These are phyloP conservation scores for Leucoma salicis DNA, from an alignment of 2,888 invertebrate species.

Conservation along the genomic window DNA sequence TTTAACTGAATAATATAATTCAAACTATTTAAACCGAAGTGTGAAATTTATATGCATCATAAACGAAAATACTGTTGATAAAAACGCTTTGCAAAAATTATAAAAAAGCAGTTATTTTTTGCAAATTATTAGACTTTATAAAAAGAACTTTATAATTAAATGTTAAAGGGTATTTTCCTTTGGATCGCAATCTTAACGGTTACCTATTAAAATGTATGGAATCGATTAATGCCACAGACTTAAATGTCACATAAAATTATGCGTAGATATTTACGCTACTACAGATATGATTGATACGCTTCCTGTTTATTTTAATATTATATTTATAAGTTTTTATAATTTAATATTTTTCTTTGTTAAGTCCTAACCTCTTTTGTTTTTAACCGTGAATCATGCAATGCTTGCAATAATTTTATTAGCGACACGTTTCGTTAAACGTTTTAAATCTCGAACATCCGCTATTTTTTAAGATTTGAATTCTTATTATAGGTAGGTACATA, in stretches of 20 bases:
- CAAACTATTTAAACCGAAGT: too few relatives aligned
- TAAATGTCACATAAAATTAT: constrained; percentile 55
- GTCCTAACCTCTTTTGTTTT: background rate
- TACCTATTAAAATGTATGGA: constrained; percentile 54
- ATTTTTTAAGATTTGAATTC: too few relatives aligned
- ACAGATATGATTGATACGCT: constrained; percentile 38
- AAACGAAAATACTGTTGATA: constrained; percentile 13
- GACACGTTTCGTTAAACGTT: too few relatives aligned
- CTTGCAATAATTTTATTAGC: too few relatives aligned
- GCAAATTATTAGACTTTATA: background rate
- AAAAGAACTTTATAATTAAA: constrained; percentile 3
- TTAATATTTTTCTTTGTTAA: background rate
- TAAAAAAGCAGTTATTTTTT: constrained; percentile 16
- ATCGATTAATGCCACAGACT: constrained; percentile 47
- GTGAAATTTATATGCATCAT: constrained; percentile 12
- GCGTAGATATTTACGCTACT: constrained; percentile 32
- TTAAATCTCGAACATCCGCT: too few relatives aligned
- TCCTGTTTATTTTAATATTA: constrained; percentile 31
- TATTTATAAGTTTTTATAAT: constrained; percentile 5
- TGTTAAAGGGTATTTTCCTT: constrained; percentile 10
- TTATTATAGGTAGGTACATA: too few relatives aligned
- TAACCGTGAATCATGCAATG: too few relatives aligned
- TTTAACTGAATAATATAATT: too few relatives aligned
- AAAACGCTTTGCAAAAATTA: constrained; percentile 22
- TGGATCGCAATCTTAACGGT: constrained; percentile 6